Base-by-base conservation (phyloP, 1,140 invertebrate genomes). In the Telenomus remus region DNA sequence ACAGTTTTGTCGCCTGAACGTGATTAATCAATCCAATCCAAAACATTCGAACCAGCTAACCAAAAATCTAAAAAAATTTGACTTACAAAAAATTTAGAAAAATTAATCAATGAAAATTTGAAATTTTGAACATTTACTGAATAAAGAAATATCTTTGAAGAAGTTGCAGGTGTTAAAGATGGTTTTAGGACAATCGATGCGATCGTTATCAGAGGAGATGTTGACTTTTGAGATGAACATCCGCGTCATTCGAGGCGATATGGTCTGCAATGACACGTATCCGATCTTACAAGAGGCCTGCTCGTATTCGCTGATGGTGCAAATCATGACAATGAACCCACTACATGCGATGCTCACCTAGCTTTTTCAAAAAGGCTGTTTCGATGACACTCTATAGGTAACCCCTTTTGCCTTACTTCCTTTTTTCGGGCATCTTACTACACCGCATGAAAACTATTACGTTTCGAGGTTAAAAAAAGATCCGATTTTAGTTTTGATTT, bases 321-420 rank as follows among this genome's bases (percentile, higher is more conserved):
- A 63, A 78, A 83, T 82, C 72, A 77, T 48, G 73, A 82, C 82
- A 84, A 86, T 81, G 81, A 80, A 72, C 69, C 66, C 19, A 14
- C 63, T 68, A 65, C 43, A n/a, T 76, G 60, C 79, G 84, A 82
- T 82, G 84, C 85, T 86, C 85, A 86, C 85, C 85, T 86, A 84
- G 82, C 79, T 80, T 77, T 81, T 81, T 81, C 60, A 15, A 71
- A 54, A 72, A 80, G 66, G 80, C 66, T 46, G 4, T 16, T 19
- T n/a, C 51, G 69, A 78, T 73, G 60, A 60, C 49, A 70, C 76
- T 78, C 70, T 35, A 74, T 48, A 55, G 42, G n/a, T 49, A 3
- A 65, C 70, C 76, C 70, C 76, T 78, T 69, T 16, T 47, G 35
- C 19, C 48, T 59, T 70, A 39, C 55, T 76, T 69, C 69, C 53